These are phyloP conservation scores for Nothocercus julius DNA, from an alignment of 2,113 vertebrate genomes.

Conservation along the genomic window DNA sequence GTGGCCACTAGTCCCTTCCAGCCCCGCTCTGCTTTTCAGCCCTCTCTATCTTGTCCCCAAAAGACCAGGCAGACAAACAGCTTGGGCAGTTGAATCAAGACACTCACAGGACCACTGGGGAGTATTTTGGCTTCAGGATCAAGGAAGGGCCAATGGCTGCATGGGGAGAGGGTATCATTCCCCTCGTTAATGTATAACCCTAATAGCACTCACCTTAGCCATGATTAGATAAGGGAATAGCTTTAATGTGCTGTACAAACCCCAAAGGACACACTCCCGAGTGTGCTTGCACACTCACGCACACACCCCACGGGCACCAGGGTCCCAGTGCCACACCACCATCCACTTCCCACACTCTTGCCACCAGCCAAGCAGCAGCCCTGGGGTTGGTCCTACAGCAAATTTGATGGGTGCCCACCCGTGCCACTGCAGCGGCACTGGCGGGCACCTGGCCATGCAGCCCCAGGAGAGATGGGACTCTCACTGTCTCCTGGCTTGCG, in stretches of 20 bases:
- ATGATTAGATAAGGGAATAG: conserved; percentile 71
- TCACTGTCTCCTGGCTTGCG: neutral
- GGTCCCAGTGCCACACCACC: neutral
- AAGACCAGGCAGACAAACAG: neutral
- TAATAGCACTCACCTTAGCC: conserved; percentile 72
- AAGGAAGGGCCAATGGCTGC: conserved; percentile 60
- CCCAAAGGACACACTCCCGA: conserved; percentile 28
- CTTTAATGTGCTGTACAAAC: conserved; percentile 71
- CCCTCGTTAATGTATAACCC: conserved; percentile 71
- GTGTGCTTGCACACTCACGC: neutral
- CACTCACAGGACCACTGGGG: neutral
- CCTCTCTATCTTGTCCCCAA: neutral
- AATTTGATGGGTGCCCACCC: no score
- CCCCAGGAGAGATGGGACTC: neutral
- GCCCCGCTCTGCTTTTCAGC: neutral
- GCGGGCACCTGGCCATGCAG: neutral
- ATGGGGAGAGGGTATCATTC: conserved; percentile 53
- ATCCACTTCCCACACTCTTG: neutral
- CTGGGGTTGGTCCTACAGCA: no score
- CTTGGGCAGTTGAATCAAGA: neutral
- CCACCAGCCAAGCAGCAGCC: no score
- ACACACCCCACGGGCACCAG: neutral
- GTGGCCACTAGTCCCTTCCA: neutral
- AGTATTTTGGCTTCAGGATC: conserved; percentile 54
- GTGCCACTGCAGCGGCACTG: neutral